phyloP scores from a whole-genome alignment of 2,113 vertebrate genomes.

The Triplophysa siluroides region DNA sequence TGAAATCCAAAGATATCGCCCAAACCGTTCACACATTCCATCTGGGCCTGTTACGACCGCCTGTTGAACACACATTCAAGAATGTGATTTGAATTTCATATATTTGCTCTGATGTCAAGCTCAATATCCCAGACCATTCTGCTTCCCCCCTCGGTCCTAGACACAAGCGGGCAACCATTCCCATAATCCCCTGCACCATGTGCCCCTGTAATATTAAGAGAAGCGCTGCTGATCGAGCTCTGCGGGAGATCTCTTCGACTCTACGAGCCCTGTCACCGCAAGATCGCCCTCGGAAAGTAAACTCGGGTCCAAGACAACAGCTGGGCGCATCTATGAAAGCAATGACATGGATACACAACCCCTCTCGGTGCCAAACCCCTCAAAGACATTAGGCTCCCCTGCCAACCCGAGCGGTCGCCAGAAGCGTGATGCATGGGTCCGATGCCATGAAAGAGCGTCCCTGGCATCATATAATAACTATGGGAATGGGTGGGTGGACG shows the following conservation, averaged over 20 bases:
- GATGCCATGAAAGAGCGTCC: not conserved
- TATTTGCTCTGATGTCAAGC: not conserved
- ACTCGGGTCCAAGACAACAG: slow-evolving; percentile 43
- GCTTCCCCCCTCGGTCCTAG: not conserved
- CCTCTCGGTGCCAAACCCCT: slow-evolving; percentile 16
- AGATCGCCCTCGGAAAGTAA: slow-evolving; percentile 23
- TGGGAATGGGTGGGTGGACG: not conserved
- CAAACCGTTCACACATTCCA: too few species aligned
- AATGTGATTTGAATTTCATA: not conserved
- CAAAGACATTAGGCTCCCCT: not conserved
- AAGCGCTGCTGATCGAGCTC: slow-evolving; percentile 2
- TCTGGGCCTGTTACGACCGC: too few species aligned
- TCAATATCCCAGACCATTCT: not conserved
- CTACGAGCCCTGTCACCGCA: slow-evolving; percentile 7
- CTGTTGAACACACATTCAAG: not conserved
- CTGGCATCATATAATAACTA: not conserved
- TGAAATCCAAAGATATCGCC: too few species aligned
- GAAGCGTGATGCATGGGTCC: not conserved
- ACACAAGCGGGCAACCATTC: slow-evolving; percentile 15
- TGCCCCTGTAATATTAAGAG: slow-evolving; percentile 15
- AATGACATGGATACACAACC: slow-evolving; percentile 33
- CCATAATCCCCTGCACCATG: slow-evolving; percentile 2
- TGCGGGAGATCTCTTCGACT: not conserved
- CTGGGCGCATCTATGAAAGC: slow-evolving; percentile 17
- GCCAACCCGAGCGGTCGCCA: slow-evolving; percentile 22